These are phyloP conservation scores for Aethina tumida DNA, from an alignment of 1,140 invertebrate genomes.

Conservation along the genomic window DNA sequence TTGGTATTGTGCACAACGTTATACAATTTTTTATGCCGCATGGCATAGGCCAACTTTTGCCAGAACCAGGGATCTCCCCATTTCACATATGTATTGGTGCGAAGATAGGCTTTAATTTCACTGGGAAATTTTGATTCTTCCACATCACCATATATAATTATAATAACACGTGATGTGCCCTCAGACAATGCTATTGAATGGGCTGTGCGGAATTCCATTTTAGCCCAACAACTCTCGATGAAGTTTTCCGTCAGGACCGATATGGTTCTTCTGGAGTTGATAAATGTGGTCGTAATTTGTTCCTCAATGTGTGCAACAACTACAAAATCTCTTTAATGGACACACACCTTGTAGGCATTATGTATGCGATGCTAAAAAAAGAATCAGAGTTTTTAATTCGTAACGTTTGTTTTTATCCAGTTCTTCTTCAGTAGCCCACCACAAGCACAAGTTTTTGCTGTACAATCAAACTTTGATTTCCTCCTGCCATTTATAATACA, in stretches of 20 bases:
- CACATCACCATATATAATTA: constrained; percentile 69
- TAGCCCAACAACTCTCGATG: constrained; percentile 74
- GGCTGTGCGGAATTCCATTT: constrained; percentile 73
- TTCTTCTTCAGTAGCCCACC: constrained; percentile 59
- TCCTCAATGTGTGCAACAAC: constrained; percentile 65
- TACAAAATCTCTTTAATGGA: constrained; percentile 75
- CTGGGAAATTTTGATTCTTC: constrained; percentile 54
- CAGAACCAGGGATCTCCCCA: constrained; percentile 83
- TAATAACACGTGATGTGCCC: constrained; percentile 46
- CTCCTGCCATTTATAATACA: constrained; percentile 53
- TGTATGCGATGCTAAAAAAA: constrained; percentile 53
- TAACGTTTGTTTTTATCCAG: constrained; percentile 67
- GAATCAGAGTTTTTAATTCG: constrained; percentile 58
- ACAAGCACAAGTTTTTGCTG: constrained; percentile 50
- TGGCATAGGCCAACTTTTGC: constrained; percentile 65
- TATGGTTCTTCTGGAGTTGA: constrained; percentile 68
- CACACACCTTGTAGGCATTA: constrained; percentile 53
- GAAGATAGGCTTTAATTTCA: constrained; percentile 66
- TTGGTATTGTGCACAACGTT: too few species aligned
- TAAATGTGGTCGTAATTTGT: constrained; percentile 70
- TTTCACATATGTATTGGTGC: constrained; percentile 78
- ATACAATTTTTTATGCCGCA: too few species aligned
- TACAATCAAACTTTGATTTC: constrained; percentile 64
- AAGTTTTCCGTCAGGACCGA: constrained; percentile 75
- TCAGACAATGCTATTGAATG: constrained; percentile 68